Percentiles rank a stretch among this genome's conserved stretches.
Evolutionary conservation across 92 coral and sea anemone species (phyloP).

Genomic region (Phymanthus crucifer): DNA sequence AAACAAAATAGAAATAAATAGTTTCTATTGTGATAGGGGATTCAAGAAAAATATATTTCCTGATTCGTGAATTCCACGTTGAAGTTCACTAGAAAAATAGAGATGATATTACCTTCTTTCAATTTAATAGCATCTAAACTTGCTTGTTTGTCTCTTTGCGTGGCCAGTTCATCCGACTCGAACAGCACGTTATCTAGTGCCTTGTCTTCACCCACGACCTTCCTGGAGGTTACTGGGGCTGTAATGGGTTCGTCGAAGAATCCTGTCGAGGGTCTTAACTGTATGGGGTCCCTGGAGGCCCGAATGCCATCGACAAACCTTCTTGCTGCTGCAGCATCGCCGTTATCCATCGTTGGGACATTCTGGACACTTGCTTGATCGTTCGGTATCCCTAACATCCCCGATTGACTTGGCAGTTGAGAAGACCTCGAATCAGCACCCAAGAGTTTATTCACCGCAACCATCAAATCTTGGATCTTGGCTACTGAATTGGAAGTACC

Average conservation of each 20-base stretch:
- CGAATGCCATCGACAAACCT: not conserved
- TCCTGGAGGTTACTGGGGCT: conserved; percentile 15
- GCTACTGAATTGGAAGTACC: not conserved
- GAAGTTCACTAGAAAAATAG: no score
- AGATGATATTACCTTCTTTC: conserved; percentile 67
- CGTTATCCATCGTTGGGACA: conserved; percentile 18
- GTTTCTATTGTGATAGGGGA: no score
- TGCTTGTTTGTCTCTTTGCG: conserved; percentile 59
- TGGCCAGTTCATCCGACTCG: conserved; percentile 76
- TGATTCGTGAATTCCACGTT: no score
- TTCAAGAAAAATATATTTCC: no score
- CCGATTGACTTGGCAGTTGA: not conserved
- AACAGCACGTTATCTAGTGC: conserved; percentile 72
- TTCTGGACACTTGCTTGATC: conserved; percentile 17
- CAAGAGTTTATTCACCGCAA: conserved; percentile 36
- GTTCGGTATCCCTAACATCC: conserved; percentile 19
- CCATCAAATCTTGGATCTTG: conserved; percentile 33
- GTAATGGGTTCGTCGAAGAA: conserved; percentile 59
- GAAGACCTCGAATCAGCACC: conserved; percentile 1
- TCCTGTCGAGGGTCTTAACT: conserved; percentile 6
- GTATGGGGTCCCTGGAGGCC: conserved; percentile 16
- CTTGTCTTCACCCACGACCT: conserved; percentile 9
- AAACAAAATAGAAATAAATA: no score
- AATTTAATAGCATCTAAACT: conserved; percentile 53
- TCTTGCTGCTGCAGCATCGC: conserved; percentile 11